A percentile compares a stretch with the other conserved stretches of the same genome.
Evolutionary conservation across 1,140 invertebrate species (phyloP).

Genomic region (Pseudomyrmex gracilis): DNA sequence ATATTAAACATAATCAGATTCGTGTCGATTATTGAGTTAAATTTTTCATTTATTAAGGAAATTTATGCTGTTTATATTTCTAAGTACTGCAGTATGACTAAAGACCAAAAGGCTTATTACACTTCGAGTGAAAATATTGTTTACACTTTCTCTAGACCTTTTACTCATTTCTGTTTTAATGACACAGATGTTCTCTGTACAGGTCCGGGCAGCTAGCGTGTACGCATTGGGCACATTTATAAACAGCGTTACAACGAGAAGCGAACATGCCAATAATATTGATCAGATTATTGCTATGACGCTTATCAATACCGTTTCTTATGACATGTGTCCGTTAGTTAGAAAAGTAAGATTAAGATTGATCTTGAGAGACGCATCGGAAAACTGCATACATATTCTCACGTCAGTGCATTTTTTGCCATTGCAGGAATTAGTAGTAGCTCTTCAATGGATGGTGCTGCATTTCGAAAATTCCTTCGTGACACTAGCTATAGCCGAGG

Average conservation of each 20-base stretch:
- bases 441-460: conserved; percentile 95
- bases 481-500: conserved; percentile 91
- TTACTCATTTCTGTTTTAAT: conserved; percentile 7
- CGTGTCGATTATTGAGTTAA: not conserved
- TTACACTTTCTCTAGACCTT: too few relatives aligned
- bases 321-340: conserved; percentile 95
- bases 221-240: conserved; percentile 98
- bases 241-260: conserved; percentile 92
- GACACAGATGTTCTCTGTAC: conserved; percentile 8
- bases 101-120: not conserved
- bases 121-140: not conserved
- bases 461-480: conserved; percentile 96
- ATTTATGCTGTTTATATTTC: too few relatives aligned
- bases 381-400: not conserved
- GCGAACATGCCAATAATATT: conserved; percentile 96
- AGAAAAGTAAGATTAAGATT: conserved; percentile 89
- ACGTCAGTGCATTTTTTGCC: conserved; percentile 42
- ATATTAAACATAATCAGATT: not conserved
- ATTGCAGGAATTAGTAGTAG: conserved; percentile 90
- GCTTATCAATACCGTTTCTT: conserved; percentile 90
- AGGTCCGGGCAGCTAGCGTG: conserved; percentile 95
- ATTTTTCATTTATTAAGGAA: too few relatives aligned
- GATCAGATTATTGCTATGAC: conserved; percentile 96
- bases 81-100: too few relatives aligned
- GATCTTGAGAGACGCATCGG: not conserved